These are phyloP conservation scores for Bombus vancouverensis DNA, from an alignment of 1,140 invertebrate genomes.

Conservation along the genomic window DNA sequence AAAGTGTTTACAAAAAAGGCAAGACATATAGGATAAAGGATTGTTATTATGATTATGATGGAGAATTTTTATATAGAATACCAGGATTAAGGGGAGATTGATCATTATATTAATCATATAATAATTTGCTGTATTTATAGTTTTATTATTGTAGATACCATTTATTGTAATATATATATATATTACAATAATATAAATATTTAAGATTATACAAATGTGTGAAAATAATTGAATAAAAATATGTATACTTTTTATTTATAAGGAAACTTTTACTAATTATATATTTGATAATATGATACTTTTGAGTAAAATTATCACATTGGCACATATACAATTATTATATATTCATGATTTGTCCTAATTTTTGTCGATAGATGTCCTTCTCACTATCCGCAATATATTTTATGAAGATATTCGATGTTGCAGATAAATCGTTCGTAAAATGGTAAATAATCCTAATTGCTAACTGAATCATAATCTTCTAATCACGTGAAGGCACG, in stretches of 20 bases:
- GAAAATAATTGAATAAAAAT: not conserved
- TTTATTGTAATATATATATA: not conserved
- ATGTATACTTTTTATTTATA: not conserved
- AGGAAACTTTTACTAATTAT: not conserved
- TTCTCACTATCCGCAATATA: not conserved
- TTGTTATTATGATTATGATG: constrained; percentile 90
- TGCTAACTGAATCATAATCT: constrained; percentile 60
- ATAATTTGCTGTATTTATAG: not conserved
- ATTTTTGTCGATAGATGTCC: constrained; percentile 50
- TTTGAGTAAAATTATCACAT: not conserved
- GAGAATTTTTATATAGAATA: constrained; percentile 89
- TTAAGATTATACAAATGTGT: not conserved
- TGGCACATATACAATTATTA: too few species aligned
- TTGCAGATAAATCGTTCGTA: constrained; percentile 59
- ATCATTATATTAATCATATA: not conserved
- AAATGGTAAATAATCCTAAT: constrained; percentile 72
- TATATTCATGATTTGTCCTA: not conserved
- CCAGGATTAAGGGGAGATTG: constrained; percentile 81
- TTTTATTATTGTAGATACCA: not conserved
- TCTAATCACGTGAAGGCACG: not conserved
- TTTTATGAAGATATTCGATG: constrained; percentile 49
- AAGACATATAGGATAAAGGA: constrained; percentile 88
- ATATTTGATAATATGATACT: not conserved
- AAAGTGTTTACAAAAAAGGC: constrained; percentile 83
- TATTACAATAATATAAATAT: too few species aligned